Evolutionary conservation across 1,140 invertebrate species (phyloP).

Genomic region (Heliconius himera): DNA sequence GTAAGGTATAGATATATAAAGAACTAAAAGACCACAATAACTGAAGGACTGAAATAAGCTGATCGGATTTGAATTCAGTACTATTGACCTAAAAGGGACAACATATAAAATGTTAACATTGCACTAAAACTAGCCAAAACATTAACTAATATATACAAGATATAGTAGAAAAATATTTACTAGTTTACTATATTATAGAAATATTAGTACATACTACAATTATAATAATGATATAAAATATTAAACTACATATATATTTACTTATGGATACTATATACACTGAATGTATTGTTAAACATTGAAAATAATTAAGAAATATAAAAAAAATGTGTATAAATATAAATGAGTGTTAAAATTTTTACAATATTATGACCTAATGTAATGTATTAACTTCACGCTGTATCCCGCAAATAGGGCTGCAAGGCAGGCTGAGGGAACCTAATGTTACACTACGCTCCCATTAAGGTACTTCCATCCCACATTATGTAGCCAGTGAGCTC

Average conservation of each 20-base stretch:
- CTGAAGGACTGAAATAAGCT: no score
- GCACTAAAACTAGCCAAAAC: background rate
- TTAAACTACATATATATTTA: background rate
- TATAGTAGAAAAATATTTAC: conserved; percentile 25
- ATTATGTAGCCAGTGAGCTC: no score
- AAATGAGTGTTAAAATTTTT: background rate
- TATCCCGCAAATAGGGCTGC: no score
- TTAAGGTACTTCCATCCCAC: no score
- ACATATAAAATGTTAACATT: background rate
- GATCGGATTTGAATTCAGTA: no score
- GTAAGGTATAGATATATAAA: no score
- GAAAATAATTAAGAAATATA: background rate
- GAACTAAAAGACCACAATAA: no score
- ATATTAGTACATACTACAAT: background rate
- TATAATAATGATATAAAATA: conserved; percentile 9
- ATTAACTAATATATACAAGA: conserved; percentile 13
- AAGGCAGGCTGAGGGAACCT: no score
- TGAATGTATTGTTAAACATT: background rate
- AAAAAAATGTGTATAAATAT: background rate
- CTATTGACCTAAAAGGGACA: background rate
- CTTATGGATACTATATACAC: background rate
- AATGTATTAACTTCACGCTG: no score
- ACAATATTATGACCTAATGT: no score
- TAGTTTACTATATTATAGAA: background rate
- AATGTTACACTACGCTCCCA: no score